A percentile compares a stretch with the other conserved stretches of the same genome.
phyloP scores from a whole-genome alignment of 2,797 vertebrate species.

The Poecilia picta region DNA sequence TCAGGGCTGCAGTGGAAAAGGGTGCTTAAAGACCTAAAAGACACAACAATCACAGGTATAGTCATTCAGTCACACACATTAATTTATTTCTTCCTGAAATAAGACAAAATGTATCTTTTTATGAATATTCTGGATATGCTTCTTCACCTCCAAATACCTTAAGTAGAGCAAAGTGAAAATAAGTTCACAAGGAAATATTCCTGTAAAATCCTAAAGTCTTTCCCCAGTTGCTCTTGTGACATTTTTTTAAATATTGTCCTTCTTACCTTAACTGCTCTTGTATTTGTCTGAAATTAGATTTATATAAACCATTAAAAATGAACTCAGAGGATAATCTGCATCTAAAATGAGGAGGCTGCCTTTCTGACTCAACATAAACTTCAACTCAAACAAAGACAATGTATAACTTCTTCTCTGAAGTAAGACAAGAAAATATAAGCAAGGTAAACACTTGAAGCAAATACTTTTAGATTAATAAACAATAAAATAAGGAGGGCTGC shows the following conservation, averaged over 20 bases:
- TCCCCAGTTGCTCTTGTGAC: not conserved
- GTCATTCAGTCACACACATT: not conserved
- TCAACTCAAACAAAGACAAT: not conserved
- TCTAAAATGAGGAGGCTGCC: not conserved
- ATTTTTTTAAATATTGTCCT: not conserved
- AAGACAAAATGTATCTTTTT: not conserved
- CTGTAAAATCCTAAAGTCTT: not conserved
- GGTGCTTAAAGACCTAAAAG: slow-evolving; percentile 52
- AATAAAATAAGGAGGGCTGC: not conserved
- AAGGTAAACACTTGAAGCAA: not conserved
- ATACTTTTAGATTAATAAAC: not conserved
- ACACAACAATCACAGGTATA: slow-evolving; percentile 76
- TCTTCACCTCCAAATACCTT: not conserved
- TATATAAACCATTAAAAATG: not conserved
- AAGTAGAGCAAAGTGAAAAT: not conserved
- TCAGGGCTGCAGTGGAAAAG: slow-evolving; percentile 73
- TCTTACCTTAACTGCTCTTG: not conserved
- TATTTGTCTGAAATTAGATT: not conserved
- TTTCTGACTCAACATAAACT: not conserved
- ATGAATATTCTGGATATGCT: not conserved
- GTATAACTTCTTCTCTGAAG: not conserved
- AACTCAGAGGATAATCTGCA: not conserved
- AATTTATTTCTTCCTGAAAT: not conserved
- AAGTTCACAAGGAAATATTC: not conserved
- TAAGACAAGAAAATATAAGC: not conserved